Base-by-base conservation (phyloP, 2,888 invertebrate species). In the Coronaproctus castanopsis region DNA sequence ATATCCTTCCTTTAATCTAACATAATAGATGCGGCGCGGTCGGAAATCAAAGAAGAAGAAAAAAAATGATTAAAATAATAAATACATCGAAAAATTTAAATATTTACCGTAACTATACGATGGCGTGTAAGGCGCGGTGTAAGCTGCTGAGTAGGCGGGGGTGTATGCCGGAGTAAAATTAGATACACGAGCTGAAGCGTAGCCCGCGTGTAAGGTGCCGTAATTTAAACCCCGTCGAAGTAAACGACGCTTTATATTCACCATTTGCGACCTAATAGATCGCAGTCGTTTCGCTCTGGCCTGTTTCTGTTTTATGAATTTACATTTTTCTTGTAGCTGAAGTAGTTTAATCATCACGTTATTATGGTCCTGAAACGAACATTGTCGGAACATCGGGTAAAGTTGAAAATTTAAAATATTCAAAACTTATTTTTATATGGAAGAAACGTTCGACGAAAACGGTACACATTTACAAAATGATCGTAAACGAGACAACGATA, bases 251-350 rank as follows among this genome's bases (percentile, higher is more conserved):
- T 51, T 76, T 63, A 76, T 74, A 65, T 77, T 77, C 2, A 75
- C 74, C 50, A 82, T 75, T 69, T 81, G 78, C 57, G 74, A 68
- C 52, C 80, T 73, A 49, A 80, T 76, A 51, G 77, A 69, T 65
- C 78, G 78, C 1, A 78, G 74, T 53, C 79, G 74, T 70, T 79
- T 80, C 24, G 75, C 57, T 60, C 79, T 71, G 18, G 78, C 76
- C 21, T 74, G 67, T 20, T 77, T 77, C 67, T 80, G 78, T 64
- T 78, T 77, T 5, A 82, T 70, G n/a, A 61, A 58, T 67, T 79
- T 78, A 59, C 80, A 78, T 68, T 79, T 78, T 63, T 79, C 80
- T 63, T 81, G 71, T 48, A 81, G 72, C 62, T 80, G 80, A 59
- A 82, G 75, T 54, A 84, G 69, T 64, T 76, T 74, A 50, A 72